Evolutionary conservation across 2,888 invertebrate genomes (phyloP).

Genomic region (Himalopsyche japonica): DNA sequence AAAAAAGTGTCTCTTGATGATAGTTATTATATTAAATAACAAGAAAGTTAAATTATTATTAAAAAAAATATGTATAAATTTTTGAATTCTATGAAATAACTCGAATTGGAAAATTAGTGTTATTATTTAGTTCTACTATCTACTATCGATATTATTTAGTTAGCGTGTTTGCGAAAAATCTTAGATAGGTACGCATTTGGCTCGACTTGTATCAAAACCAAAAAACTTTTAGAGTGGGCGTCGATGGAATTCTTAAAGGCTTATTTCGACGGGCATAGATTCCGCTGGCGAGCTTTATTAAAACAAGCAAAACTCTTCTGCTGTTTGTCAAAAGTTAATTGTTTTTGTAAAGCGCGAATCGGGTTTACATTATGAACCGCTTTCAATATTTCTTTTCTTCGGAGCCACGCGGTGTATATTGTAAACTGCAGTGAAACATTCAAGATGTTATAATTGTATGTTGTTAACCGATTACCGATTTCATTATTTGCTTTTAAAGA

Average conservation of each 20-base stretch:
- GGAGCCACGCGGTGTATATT: background rate
- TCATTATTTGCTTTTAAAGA: background rate
- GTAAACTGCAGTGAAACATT: slow-evolving; percentile 32
- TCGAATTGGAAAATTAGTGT: too few species aligned
- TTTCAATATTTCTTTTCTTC: background rate
- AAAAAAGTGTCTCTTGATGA: too few species aligned
- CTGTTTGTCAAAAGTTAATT: slow-evolving; percentile 38
- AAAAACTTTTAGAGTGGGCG: background rate
- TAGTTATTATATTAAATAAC: too few species aligned
- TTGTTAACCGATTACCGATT: background rate
- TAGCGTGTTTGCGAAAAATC: background rate
- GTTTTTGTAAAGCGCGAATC: slow-evolving; percentile 19
- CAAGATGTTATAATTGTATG: slow-evolving; percentile 16
- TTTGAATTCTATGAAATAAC: too few species aligned
- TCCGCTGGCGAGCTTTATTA: background rate
- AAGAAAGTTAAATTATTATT: too few species aligned
- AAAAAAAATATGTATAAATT: too few species aligned
- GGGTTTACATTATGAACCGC: background rate
- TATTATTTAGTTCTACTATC: too few species aligned
- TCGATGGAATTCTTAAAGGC: background rate
- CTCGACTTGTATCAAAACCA: background rate
- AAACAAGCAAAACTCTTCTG: slow-evolving; percentile 26
- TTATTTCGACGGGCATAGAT: background rate
- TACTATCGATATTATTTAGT: background rate
- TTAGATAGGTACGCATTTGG: background rate